A percentile compares a stretch with the other conserved stretches of the same genome.
phyloP scores from a whole-genome alignment of 2,888 invertebrate species.

The Drosophila monieri region DNA sequence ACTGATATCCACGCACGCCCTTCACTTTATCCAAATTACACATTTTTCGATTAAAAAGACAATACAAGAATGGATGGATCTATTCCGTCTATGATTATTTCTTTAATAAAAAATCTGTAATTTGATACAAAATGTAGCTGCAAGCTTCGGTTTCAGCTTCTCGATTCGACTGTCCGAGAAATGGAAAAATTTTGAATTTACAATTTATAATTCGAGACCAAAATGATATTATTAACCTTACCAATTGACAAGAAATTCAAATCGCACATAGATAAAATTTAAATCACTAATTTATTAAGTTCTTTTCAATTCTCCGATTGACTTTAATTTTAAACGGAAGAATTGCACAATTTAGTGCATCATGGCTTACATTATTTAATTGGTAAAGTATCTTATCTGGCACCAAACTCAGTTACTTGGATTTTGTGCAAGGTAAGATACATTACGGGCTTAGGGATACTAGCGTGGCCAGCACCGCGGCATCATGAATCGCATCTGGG shows the following conservation, averaged over 20 bases:
- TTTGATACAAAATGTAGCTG: constrained; percentile 53
- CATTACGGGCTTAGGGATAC: constrained; percentile 22
- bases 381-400: constrained; percentile 50
- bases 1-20: constrained; percentile 1
- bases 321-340: constrained; percentile 43
- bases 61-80: background rate
- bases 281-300: constrained; percentile 23
- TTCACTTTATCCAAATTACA: constrained; percentile 65
- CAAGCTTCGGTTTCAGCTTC: background rate
- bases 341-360: constrained; percentile 41
- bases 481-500: constrained; percentile 64
- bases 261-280: background rate
- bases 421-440: constrained; percentile 50
- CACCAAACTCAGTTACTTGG: constrained; percentile 12
- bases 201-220: background rate
- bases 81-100: background rate
- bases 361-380: background rate
- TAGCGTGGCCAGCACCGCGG: constrained; percentile 61
- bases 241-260: constrained; percentile 29
- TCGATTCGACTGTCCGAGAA: constrained; percentile 6
- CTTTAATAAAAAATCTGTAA: constrained; percentile 65
- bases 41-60: constrained; percentile 56
- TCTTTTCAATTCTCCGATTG: background rate
- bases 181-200: constrained; percentile 28
- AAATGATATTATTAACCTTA: background rate